phyloP scores from a whole-genome alignment of 1,140 invertebrate species.

The Heliothis virescens region DNA sequence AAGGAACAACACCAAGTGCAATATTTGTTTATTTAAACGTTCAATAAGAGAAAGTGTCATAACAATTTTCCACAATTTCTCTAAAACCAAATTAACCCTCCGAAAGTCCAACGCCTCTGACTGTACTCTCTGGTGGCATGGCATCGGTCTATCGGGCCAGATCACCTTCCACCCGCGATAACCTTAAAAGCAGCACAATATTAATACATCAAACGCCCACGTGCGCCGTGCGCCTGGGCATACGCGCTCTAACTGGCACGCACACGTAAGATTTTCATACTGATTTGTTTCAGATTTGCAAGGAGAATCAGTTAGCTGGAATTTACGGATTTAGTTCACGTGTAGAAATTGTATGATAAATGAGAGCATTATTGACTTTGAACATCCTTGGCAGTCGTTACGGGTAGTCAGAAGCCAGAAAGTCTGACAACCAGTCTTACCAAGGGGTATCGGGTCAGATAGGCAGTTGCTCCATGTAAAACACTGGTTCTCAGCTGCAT shows the following conservation, averaged over 20 bases:
- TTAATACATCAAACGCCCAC: conserved; percentile 84
- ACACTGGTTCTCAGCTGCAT: no score
- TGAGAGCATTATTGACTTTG: background rate
- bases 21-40: no score
- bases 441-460: no score
- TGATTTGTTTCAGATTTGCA: conserved; percentile 5
- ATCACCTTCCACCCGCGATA: conserved; percentile 84
- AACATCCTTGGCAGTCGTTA: no score
- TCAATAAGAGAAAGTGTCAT: no score
- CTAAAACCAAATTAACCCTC: conserved; percentile 1
- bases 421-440: no score
- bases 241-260: background rate
- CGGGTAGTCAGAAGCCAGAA: no score
- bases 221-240: conserved; percentile 53
- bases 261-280: background rate
- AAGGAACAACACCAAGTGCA: no score
- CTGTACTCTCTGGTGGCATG: conserved; percentile 61
- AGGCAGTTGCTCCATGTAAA: no score
- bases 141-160: conserved; percentile 84
- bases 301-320: background rate
- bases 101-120: background rate
- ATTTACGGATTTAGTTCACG: background rate
- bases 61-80: background rate
- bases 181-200: conserved; percentile 86
- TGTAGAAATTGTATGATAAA: no score